phyloP scores from a whole-genome alignment of 2,113 vertebrate species.

The Scartelaos histophorus region DNA sequence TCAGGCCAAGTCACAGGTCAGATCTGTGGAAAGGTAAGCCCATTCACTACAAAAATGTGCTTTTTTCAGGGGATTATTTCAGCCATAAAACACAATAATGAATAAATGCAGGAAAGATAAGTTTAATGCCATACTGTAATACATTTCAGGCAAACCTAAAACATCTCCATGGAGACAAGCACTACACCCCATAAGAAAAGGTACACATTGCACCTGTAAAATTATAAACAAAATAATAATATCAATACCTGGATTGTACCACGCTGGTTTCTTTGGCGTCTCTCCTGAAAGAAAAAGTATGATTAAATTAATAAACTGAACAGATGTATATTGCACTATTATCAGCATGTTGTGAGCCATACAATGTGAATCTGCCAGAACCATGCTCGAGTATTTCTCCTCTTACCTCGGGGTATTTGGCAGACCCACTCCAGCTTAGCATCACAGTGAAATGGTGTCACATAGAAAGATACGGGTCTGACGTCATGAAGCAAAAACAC shows the following conservation, averaged over 20 bases:
- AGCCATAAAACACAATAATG: too few relatives aligned
- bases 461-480: slow-evolving; percentile 65
- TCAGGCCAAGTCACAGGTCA: too few relatives aligned
- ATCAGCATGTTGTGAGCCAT: background rate
- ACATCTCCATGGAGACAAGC: background rate
- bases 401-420: slow-evolving; percentile 90
- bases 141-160: too few relatives aligned
- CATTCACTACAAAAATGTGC: too few relatives aligned
- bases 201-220: background rate
- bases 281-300: slow-evolving; percentile 74
- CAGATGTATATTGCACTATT: background rate
- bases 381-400: background rate
- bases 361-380: background rate
- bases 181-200: too few relatives aligned
- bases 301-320: slow-evolving; percentile 1
- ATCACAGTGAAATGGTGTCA: slow-evolving; percentile 89
- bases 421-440: slow-evolving; percentile 91
- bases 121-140: too few relatives aligned
- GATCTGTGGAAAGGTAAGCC: too few relatives aligned
- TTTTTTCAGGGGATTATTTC: too few relatives aligned
- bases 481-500: slow-evolving; percentile 34
- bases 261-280: slow-evolving; percentile 81
- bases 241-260: slow-evolving; percentile 91
- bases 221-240: background rate
- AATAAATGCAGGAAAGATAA: too few relatives aligned